phyloP scores from a whole-genome alignment of 2,113 vertebrate genomes.

The Narcine bancroftii region DNA sequence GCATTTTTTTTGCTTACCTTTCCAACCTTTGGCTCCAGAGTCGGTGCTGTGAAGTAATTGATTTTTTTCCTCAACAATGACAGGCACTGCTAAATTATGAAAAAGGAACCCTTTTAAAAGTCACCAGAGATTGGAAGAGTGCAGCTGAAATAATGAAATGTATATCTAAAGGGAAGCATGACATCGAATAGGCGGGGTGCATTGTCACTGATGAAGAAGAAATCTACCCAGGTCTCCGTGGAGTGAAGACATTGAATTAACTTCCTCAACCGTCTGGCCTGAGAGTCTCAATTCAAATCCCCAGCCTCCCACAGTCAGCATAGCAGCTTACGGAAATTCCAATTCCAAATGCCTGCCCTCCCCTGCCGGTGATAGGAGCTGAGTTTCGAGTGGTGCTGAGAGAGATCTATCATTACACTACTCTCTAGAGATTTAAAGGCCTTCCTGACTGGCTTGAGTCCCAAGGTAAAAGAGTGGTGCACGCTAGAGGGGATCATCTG shows the following conservation, averaged over 20 bases:
- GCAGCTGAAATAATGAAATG: background rate
- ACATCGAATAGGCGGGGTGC: no score
- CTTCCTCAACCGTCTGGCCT: no score
- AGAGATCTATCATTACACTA: background rate
- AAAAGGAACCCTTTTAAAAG: constrained; percentile 32
- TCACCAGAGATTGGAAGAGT: constrained; percentile 27
- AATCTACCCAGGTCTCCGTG: background rate
- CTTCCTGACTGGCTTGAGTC: background rate
- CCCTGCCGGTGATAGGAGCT: background rate
- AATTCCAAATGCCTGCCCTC: background rate
- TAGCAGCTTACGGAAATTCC: background rate
- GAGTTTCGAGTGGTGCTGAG: no score
- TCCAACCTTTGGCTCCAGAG: no score
- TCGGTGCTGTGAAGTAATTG: constrained; percentile 8
- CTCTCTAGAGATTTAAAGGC: background rate
- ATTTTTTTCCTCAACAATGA: background rate
- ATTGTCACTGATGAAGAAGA: background rate
- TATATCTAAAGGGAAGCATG: no score
- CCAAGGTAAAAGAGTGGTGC: background rate
- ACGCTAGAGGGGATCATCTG: background rate
- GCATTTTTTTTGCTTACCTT: background rate
- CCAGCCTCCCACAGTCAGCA: background rate
- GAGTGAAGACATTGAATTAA: background rate
- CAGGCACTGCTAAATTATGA: constrained; percentile 32
- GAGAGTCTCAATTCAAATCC: background rate